Conservation (phyloP, 2,888 invertebrate genomes). For the Metopia argyrocephala region DNA sequence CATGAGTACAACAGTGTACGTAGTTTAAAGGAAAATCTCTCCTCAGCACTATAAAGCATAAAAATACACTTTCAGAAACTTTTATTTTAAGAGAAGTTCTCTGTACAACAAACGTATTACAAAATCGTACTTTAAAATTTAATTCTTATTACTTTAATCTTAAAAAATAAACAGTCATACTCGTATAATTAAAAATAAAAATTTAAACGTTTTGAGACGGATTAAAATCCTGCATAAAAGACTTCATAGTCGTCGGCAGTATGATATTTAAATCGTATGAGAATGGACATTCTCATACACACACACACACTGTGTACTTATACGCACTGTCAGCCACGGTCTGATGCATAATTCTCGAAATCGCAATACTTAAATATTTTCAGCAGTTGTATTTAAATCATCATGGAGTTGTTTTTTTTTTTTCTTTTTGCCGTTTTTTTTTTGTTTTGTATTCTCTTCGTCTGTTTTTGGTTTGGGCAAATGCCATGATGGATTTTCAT, state of each 20-base stretch:
- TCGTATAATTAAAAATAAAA: too few relatives aligned
- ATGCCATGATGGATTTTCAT: conserved; percentile 62
- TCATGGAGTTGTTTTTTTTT: neutral
- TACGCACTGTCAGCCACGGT: conserved; percentile 39
- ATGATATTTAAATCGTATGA: neutral
- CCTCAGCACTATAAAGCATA: too few relatives aligned
- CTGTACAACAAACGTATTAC: too few relatives aligned
- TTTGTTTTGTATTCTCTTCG: neutral
- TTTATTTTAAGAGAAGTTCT: too few relatives aligned
- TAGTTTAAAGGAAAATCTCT: too few relatives aligned
- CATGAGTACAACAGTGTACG: too few relatives aligned
- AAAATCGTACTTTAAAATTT: conserved; percentile 7
- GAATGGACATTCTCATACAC: neutral
- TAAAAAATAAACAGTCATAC: too few relatives aligned
- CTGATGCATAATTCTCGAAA: conserved; percentile 51
- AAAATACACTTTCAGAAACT: too few relatives aligned
- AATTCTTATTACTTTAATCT: conserved; percentile 6
- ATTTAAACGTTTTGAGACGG: neutral
- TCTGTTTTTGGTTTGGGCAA: conserved; percentile 35
- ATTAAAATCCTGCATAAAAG: conserved; percentile 30
- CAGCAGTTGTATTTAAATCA: conserved; percentile 55
- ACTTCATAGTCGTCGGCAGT: conserved; percentile 7
- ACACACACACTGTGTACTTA: conserved; percentile 4
- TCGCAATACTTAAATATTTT: conserved; percentile 54
- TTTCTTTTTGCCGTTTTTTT: too few relatives aligned